Evolutionary conservation across 2,888 invertebrate species (phyloP), one percentile per base, ranked within the genome.

Genomic region (Tipula confusa): DNA sequence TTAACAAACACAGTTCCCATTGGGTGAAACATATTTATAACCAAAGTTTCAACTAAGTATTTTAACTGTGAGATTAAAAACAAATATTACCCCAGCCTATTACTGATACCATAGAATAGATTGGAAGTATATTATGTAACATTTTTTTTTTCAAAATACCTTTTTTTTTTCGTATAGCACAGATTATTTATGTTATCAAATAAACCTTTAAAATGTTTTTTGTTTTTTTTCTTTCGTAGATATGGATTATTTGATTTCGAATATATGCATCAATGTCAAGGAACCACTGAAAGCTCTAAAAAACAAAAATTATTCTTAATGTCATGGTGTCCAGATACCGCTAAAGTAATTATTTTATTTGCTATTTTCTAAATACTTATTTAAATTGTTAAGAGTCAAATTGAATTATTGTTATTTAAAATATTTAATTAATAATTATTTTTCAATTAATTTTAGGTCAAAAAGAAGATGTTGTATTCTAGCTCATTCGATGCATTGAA

Each of bases 271-370:
- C 97, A 97, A 90, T 97, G 97, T 90, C 97, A 98, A 91, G 98
- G 98, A 89, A 98, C 98, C 88, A 97, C 97, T 86, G 97, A 97
- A 92, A 96, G 96, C 88, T 96, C 96, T 90, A 98, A 97, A 93
- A 98, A 98, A 94, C 97, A 98, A 91, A 98, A 98, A 91, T 92
- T 98, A 87, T 97, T 98, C 93, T 94, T 98, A 89, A 97, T 98
- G 96, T 97, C 97, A 89, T 98, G 98, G 98, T 98, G 98, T 93
- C 98, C 98, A 81, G 98, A 99, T 92, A 97, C 96, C 90, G 98
- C 99, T 88, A 97, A 97, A 92, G 93, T 95, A 86, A 94, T 29
- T 64, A 64, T 24, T 24, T 18, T 36, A 4, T 4, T 2, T 43
- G 43, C n/a, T 43, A 15, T 15, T 48, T 15, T 48, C 33, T 48